phyloP scores from a whole-genome alignment of 2,113 vertebrate species.

The Leuciscus idus region DNA sequence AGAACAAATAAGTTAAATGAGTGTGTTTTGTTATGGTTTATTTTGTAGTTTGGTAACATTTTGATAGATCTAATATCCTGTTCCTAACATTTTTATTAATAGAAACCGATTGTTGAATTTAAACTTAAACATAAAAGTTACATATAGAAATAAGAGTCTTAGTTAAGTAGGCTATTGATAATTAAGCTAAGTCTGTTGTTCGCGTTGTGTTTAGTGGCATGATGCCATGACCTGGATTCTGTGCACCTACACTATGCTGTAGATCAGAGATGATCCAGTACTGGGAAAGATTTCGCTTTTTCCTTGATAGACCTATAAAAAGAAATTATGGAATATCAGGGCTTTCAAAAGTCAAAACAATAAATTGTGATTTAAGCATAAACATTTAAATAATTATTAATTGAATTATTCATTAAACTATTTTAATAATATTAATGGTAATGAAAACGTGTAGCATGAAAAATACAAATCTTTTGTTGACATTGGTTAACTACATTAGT shows the following conservation, averaged over 20 bases:
- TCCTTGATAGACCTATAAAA: not conserved
- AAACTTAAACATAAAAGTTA: not conserved
- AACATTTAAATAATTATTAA: not conserved
- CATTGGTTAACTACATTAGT: too few relatives aligned
- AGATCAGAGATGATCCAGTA: not conserved
- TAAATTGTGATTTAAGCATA: not conserved
- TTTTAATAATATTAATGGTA: not conserved
- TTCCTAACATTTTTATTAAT: not conserved
- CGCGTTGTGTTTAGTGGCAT: not conserved
- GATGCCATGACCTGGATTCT: conserved; percentile 28
- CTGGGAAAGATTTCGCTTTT: not conserved
- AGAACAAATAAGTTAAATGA: not conserved
- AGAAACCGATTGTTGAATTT: not conserved
- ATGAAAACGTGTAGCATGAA: not conserved
- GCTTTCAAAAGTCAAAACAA: not conserved
- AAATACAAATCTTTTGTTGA: not conserved
- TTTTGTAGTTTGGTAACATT: not conserved
- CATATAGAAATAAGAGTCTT: conserved; percentile 15
- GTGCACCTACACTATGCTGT: not conserved
- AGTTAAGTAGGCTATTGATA: conserved; percentile 19
- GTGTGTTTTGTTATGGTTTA: not conserved
- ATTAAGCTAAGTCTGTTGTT: conserved; percentile 7
- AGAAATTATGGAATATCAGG: not conserved
- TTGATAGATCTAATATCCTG: not conserved
- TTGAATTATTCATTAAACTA: not conserved